Percentiles rank a stretch among this genome's conserved stretches.
These are phyloP conservation scores for Digitonthophagus gazella DNA, from an alignment of 2,888 invertebrate genomes.

Conservation along the genomic window DNA sequence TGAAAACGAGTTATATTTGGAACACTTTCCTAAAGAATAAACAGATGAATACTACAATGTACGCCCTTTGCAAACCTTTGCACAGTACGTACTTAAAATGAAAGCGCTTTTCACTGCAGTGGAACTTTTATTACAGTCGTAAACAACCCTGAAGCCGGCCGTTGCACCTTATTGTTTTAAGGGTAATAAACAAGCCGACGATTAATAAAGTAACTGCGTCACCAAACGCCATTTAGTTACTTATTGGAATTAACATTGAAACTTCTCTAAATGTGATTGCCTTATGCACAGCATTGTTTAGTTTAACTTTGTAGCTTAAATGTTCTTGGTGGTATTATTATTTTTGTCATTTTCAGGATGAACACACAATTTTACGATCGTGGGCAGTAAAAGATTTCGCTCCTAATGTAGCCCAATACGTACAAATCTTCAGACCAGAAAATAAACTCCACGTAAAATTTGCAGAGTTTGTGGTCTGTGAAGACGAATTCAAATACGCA, in stretches of 20 bases:
- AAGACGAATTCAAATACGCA: conserved; percentile 98
- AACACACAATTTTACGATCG: conserved; percentile 73
- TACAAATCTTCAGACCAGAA: conserved; percentile 97
- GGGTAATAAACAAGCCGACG: not conserved
- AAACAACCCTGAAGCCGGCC: not conserved
- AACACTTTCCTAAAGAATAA: too few relatives aligned
- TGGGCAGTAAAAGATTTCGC: conserved; percentile 99
- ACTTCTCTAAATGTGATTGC: too few relatives aligned
- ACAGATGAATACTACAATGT: not conserved
- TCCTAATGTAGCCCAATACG: conserved; percentile 94
- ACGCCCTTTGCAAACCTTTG: too few relatives aligned
- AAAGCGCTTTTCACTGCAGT: not conserved
- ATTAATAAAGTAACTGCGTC: not conserved
- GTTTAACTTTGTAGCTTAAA: too few relatives aligned
- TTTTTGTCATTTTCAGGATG: conserved; percentile 55
- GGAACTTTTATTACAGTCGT: not conserved
- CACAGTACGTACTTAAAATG: not conserved
- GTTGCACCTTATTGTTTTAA: not conserved
- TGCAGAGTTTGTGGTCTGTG: conserved; percentile 97
- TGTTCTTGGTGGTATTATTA: too few relatives aligned
- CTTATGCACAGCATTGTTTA: too few relatives aligned
- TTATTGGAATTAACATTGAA: too few relatives aligned
- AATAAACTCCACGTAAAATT: conserved; percentile 98
- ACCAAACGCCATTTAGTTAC: not conserved
- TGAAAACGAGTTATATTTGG: too few relatives aligned